Base-by-base conservation (phyloP, 2,888 invertebrate species). In the Agriopis marginaria region DNA sequence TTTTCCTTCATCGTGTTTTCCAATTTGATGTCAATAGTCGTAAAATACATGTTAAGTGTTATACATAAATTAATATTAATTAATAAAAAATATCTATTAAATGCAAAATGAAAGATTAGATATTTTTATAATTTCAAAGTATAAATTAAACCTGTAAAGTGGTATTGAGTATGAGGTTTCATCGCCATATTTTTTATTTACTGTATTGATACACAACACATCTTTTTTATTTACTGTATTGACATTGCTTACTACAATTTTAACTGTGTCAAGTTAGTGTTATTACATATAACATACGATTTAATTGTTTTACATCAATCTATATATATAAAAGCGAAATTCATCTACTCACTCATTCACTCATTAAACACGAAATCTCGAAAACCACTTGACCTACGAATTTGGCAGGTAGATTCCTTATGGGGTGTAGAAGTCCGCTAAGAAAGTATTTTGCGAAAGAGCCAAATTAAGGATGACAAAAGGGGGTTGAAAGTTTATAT, bases 1-100 rank as follows among this genome's bases (percentile, higher is more conserved):
- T 50, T 54, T 53, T 45, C 50, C 53, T 62, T 77, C 67, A 66
- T 70, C 72, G 62, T 53, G 53, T 62, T 53, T 54, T 53, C 51
- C 58, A 23, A 51, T 67, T 63, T 63, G 51, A 47, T 58, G 63
- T 68, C 63, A 59, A 59, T 68, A 55, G 61, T 55, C 32, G 68
- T 68, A 68, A 58, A 44, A 62, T 62, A 62, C 44, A 53, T 62
- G 62, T 62, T 62, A 62, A 62, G 44, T 62, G 62, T 62, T 62
- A 62, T 40, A 51, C 53, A 53, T 62, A 62, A 62, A 23, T 8
- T 45, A 53, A 53, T 58, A 58, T 23, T 32, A 47, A 12, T 55
- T 54, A 61, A 67, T 40, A 50, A 53, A 32, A 9, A 55, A 63
- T 42, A 47, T 49, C 2, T 60, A 49, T 14, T 14, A 60, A 1